A percentile compares a stretch with the other conserved stretches of the same genome.
Conservation (phyloP, 2,113 vertebrate species). For the pig (Sus scrofa) region DNA sequence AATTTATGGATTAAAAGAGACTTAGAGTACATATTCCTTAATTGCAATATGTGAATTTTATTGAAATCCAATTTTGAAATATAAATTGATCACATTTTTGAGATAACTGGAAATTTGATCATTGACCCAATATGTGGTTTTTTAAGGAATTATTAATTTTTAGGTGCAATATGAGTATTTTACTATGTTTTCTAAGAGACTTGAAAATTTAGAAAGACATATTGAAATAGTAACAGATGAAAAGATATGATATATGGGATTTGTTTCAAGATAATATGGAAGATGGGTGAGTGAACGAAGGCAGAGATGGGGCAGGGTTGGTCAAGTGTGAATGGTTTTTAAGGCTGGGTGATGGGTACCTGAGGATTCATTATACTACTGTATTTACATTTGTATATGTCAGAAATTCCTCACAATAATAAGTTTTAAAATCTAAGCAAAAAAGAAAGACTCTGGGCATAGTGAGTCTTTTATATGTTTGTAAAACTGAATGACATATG, state of each 20-base stretch:
- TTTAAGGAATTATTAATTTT: not conserved
- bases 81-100: not conserved
- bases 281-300: not conserved
- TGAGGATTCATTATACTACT: not conserved
- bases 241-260: not conserved
- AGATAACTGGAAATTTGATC: not conserved
- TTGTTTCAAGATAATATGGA: not conserved
- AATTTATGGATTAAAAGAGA: constrained; percentile 1
- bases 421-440: not conserved
- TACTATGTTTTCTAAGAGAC: not conserved
- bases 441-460: not conserved
- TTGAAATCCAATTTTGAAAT: not conserved
- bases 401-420: constrained; percentile 28
- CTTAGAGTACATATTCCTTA: not conserved
- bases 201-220: not conserved
- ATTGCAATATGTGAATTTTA: not conserved
- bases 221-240: not conserved
- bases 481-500: not conserved
- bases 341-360: not conserved
- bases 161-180: not conserved
- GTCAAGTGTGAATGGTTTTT: not conserved
- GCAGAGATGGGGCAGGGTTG: not conserved
- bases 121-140: not conserved
- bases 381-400: not conserved
- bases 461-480: not conserved